Base-by-base conservation (phyloP, 2,113 vertebrate species). In the Pachypanchax playfairii region DNA sequence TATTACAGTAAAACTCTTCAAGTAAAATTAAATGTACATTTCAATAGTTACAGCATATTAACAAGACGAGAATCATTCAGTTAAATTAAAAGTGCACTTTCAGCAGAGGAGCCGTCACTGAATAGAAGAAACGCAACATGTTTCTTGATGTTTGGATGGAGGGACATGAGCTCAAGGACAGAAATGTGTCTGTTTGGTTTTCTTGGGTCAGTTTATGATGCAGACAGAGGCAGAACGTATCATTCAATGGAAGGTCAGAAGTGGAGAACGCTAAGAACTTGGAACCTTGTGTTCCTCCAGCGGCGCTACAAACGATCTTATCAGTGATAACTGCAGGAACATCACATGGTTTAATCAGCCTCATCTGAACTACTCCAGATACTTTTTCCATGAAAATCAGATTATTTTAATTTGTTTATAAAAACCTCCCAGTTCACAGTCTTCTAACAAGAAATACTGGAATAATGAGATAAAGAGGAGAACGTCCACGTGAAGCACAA, bases 1-100 rank as follows among this genome's bases (percentile, higher is more conserved):
- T 88, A 79, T 86, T 87, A 85, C 80, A 87, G 62, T 71, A 64
- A 81, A n/a, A 80, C 44, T 74, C 72, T 85, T 89, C 73, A 84
- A 86, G 88, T 83, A 80, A 87, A 87, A 87, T 67, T 86, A 83
- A 89, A 87, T 87, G 68, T 87, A 91, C 84, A 92, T 46, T 86
- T 90, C 73, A 89, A 76, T 77, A 85, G 73, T 83, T 90, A 90
- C 89, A 91, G 82, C 75, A 87, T 88, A 87, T 84, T 78, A 86
- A 89, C 82, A 83, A 59, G 79, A 79, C 54, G 63, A 76, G 70
- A 48, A n/a, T n/a, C n/a, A n/a, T n/a, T 60, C 25, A 49, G 39
- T 65, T 62, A 87, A 89, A 85, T 67, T 80, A 87, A 91, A 89
- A 92, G 90, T 92, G 90, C 88, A 92, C 91, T 92, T 92, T 85